Evolutionary conservation across 2,797 vertebrate genomes (phyloP).

Genomic region (Limnodromus scolopaceus): DNA sequence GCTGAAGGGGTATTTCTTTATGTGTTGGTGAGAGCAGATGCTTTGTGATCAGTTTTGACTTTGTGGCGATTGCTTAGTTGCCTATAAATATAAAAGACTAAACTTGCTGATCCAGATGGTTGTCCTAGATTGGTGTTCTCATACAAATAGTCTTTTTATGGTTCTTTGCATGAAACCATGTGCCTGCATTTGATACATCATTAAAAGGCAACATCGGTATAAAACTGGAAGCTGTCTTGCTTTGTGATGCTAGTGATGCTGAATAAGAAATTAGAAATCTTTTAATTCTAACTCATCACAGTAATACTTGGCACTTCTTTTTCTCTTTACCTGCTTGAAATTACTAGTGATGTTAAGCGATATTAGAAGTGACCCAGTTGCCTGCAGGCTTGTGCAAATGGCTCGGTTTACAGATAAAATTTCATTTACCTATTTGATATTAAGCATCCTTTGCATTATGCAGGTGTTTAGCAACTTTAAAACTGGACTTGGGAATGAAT

Average conservation of each 20-base stretch:
- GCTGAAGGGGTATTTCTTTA: neutral
- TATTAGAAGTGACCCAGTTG: neutral
- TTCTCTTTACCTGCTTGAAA: neutral
- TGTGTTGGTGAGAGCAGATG: neutral
- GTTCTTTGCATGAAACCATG: neutral
- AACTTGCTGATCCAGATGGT: slow-evolving; percentile 38
- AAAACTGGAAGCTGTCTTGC: neutral
- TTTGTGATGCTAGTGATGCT: neutral
- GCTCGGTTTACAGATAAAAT: neutral
- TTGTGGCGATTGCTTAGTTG: slow-evolving; percentile 7
- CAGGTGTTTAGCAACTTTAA: neutral
- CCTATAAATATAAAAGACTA: neutral
- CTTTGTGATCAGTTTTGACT: neutral
- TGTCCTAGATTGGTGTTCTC: slow-evolving; percentile 5
- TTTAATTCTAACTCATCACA: neutral
- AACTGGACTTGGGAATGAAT: neutral
- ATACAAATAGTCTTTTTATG: slow-evolving; percentile 6
- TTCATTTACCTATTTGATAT: neutral
- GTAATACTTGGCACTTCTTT: neutral
- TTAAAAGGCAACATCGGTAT: neutral
- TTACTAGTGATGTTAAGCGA: fast-evolving
- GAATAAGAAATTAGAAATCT: neutral
- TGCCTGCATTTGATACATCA: neutral
- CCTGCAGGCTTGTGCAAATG: neutral
- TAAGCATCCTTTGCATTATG: neutral